Conservation (phyloP, 1,140 invertebrate species). For the Drosophila teissieri region DNA sequence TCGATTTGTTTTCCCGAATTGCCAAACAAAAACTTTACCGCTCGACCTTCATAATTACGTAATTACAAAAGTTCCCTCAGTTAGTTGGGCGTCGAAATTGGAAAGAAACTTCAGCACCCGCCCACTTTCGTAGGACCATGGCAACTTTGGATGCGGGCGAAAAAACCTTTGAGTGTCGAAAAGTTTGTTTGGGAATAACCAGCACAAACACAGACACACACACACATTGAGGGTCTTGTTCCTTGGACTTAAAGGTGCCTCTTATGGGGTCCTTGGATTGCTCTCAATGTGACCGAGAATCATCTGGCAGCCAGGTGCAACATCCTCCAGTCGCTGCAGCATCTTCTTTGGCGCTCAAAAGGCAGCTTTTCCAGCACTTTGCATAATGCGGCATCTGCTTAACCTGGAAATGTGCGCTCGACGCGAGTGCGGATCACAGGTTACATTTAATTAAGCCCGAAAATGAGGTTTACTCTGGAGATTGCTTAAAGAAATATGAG, state of each 20-base stretch:
- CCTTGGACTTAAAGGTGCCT: constrained; percentile 5
- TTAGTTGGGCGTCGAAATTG: constrained; percentile 44
- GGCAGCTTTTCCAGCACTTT: constrained; percentile 35
- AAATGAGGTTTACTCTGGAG: constrained; percentile 59
- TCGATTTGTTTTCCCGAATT: constrained; percentile 49
- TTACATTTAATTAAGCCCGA: constrained; percentile 73
- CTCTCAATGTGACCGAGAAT: constrained; percentile 4
- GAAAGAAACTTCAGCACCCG: constrained; percentile 60
- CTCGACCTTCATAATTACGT: constrained; percentile 79
- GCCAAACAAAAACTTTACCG: constrained; percentile 51
- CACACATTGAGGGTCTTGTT: constrained; percentile 1
- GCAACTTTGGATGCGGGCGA: constrained; percentile 64
- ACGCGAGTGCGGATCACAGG: constrained; percentile 61
- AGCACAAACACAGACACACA: constrained; percentile 1
- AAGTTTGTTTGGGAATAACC: constrained; percentile 46
- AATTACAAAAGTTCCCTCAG: constrained; percentile 73
- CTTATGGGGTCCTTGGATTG: constrained; percentile 5
- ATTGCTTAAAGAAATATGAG: constrained; percentile 47
- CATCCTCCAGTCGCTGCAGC: constrained; percentile 23
- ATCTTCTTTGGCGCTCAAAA: constrained; percentile 10
- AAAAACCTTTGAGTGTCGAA: constrained; percentile 49
- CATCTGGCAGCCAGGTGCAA: constrained; percentile 29
- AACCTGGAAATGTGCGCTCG: constrained; percentile 64
- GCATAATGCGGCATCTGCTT: constrained; percentile 66
- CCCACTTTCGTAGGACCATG: constrained; percentile 38